Conservation (phyloP, 2,888 invertebrate species). For the Nemurella pictetii region DNA sequence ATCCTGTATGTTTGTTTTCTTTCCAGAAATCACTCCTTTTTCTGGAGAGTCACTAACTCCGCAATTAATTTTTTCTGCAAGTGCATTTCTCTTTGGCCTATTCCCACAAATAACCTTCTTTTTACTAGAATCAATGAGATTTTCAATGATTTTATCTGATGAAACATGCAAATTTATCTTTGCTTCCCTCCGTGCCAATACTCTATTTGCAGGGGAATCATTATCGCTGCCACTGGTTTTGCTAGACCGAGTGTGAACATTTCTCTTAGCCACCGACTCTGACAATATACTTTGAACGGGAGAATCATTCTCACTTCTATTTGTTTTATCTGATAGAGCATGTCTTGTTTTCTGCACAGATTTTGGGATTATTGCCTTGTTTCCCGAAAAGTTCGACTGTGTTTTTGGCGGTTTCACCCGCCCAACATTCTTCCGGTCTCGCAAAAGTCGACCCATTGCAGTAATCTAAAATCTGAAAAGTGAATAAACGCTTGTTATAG, state of each 20-base stretch:
- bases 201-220: not conserved
- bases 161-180: not conserved
- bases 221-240: not conserved
- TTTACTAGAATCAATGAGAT: no score
- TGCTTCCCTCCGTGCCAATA: not conserved
- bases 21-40: not conserved
- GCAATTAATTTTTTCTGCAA: not conserved
- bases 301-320: not conserved
- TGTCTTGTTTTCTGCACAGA: no score
- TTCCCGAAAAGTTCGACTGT: not conserved
- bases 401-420: not conserved
- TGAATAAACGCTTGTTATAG: not conserved
- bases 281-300: not conserved
- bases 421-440: not conserved
- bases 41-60: not conserved
- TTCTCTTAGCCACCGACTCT: not conserved
- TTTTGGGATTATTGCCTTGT: not conserved
- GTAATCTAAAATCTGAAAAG: not conserved
- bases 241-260: not conserved
- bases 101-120: no score
- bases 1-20: not conserved
- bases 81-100: not conserved
- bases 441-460: not conserved
- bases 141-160: no score
- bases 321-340: not conserved